phyloP scores from a whole-genome alignment of 2,113 vertebrate genomes.

The Odocoileus virginianus region DNA sequence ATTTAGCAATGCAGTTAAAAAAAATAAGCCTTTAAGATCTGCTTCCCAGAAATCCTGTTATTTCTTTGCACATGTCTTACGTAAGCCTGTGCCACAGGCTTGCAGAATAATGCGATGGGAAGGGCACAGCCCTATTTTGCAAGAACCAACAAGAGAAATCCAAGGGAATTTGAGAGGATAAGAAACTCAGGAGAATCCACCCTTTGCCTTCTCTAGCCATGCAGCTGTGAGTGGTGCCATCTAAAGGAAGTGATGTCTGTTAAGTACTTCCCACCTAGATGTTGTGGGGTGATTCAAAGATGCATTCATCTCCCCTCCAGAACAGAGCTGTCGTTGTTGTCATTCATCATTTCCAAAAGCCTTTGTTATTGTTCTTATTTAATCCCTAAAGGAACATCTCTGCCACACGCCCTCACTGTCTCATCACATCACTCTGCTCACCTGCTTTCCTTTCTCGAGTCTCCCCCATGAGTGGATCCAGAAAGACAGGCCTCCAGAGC shows the following conservation, averaged over 20 bases:
- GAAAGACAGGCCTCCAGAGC: neutral
- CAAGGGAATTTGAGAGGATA: neutral
- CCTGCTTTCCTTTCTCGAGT: neutral
- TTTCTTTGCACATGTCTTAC: conserved; percentile 63
- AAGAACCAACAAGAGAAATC: neutral
- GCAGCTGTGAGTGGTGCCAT: neutral
- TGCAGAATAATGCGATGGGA: conserved; percentile 30
- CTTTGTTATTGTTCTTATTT: neutral
- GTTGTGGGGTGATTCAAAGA: neutral
- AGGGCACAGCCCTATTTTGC: neutral
- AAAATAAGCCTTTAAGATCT: conserved; percentile 64
- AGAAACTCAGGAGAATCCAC: neutral
- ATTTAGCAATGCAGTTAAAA: conserved; percentile 64
- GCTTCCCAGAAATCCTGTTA: conserved; percentile 71
- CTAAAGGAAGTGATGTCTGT: neutral
- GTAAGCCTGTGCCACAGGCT: conserved; percentile 62
- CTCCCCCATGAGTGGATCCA: neutral
- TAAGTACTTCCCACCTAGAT: neutral
- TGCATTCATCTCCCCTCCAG: neutral
- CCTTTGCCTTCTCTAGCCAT: neutral
- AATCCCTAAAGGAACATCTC: neutral
- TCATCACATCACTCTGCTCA: neutral
- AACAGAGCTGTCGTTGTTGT: neutral
- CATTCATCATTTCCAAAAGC: neutral
- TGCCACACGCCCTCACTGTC: neutral